These are phyloP conservation scores for Ophioninae sp. DNA, from an alignment of 2,888 invertebrate species.

Conservation along the genomic window DNA sequence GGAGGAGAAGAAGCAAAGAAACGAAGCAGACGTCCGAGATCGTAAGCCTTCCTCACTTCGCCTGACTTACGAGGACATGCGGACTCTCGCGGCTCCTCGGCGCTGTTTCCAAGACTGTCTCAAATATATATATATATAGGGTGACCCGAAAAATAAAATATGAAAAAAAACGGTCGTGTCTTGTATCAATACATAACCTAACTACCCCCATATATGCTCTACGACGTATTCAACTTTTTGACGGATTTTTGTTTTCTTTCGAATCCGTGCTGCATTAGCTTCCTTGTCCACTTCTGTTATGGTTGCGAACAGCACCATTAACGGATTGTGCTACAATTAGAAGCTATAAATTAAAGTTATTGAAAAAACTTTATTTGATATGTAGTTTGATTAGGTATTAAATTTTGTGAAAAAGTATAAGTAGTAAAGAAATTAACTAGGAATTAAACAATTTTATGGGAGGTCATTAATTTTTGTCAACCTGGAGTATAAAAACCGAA, in stretches of 20 bases:
- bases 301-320: neutral
- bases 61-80: constrained; percentile 57
- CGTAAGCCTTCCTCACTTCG: constrained; percentile 57
- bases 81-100: constrained; percentile 38
- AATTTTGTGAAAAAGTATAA: too few species aligned
- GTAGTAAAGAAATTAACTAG: too few species aligned
- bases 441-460: too few species aligned
- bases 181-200: neutral
- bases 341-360: too few species aligned
- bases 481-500: too few species aligned
- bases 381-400: too few species aligned
- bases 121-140: neutral
- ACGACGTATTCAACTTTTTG: neutral
- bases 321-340: too few species aligned
- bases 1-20: constrained; percentile 40
- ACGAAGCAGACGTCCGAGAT: constrained; percentile 48
- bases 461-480: too few species aligned
- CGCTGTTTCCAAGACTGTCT: constrained; percentile 18
- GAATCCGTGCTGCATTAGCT: neutral
- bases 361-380: too few species aligned
- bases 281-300: neutral
- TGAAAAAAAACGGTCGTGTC: neutral
- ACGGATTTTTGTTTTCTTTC: neutral
- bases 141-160: neutral
- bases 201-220: neutral